Evolutionary conservation across 2,797 vertebrate genomes (phyloP), one percentile per base, ranked within the genome.

Genomic region (Pangasius djambal): DNA sequence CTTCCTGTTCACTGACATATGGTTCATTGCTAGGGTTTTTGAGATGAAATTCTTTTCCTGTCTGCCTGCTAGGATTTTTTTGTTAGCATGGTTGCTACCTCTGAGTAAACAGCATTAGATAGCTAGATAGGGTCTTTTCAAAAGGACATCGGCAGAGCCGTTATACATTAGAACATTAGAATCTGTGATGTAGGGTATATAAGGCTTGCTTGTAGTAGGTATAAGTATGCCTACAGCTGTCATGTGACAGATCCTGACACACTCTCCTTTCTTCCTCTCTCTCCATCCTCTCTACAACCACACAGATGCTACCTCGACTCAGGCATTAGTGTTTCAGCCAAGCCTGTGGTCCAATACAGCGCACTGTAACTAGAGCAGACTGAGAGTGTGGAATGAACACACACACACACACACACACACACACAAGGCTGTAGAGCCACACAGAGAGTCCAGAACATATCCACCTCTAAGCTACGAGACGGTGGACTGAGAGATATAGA

Each of bases 331-430:
- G 67, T 83, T 75, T 65, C 81, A 83, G 69, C 55, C 81, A 82
- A 82, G 55, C 8, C 57, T n/a, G 37, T 37, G 82, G 44, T 87
- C 44, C 82, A 88, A 78, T 88, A 88, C 70, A 65, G 82, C 72
- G n/a, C 87, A 84, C 22, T 88, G 82, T 65, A 77, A 84, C 57
- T 52, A 40, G n/a, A 69, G 48, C 50, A 78, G 82, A 50, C 87
- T 57, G 69, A 34, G 13, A 67, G 34, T 0, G 55, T 55, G 6
- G 15, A 10, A n/a, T n/a, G n/a, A n/a, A 67, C 2, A 50, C 82
- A 83, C 34, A 61, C 79, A 82, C 78, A 57, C 78, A 37, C 83
- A 52, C 74, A 79, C 75, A 87, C 86, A 69, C 86, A 78, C 72
- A 40, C 31, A 8, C 8, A 77, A 9, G 20, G 31, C 50, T 59